Base-by-base conservation (phyloP, 2,888 invertebrate species). In the Dynastes grantii region DNA sequence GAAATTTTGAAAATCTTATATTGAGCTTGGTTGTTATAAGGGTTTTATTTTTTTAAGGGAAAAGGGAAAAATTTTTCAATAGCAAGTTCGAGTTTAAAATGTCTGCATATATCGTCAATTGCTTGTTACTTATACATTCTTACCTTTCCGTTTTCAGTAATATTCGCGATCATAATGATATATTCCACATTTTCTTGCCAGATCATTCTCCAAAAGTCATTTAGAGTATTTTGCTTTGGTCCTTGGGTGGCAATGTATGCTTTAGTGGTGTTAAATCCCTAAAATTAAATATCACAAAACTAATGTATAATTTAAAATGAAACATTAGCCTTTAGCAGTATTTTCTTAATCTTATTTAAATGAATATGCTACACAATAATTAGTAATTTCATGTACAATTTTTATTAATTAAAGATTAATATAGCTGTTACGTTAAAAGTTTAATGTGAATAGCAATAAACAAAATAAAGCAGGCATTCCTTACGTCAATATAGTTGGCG, bases 101-200 rank as follows among this genome's bases (percentile, higher is more conserved):
- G 5, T 1, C 32, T 5, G 32, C 32, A 5, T 5, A 32, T 32
- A 37, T 37, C 5, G 32, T 37, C 32, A 37, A 37, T 37, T 37
- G 32, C 5, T 37, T 37, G 32, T 37, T 37, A 6, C 32, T 0
- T 37, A 5, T 37, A 5, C 22, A 22, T 22, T 22, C 29, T 2
- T 63, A 90, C 90, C 85, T 90, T 90, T 80, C 86, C 88, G 79
- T 87, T 88, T 85, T 91, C 91, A 1, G 87, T 80, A 1, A 90
- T 80, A 78, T 90, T 90, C 4, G 91, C 88, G 40, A 91, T 81
- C 90, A 91, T 91, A 32, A 90, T 88, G 76, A 91, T 90, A 61
- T 90, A 84, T 55, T 85, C 85, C 0, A 89, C 88, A 32, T 89
- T 88, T 82, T 91, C 90, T 81, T 91, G 89, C 90, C 90, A 90